Evolutionary conservation across 2,113 vertebrate genomes (phyloP), one percentile per base, ranked within the genome.

Genomic region (Vimba vimba): DNA sequence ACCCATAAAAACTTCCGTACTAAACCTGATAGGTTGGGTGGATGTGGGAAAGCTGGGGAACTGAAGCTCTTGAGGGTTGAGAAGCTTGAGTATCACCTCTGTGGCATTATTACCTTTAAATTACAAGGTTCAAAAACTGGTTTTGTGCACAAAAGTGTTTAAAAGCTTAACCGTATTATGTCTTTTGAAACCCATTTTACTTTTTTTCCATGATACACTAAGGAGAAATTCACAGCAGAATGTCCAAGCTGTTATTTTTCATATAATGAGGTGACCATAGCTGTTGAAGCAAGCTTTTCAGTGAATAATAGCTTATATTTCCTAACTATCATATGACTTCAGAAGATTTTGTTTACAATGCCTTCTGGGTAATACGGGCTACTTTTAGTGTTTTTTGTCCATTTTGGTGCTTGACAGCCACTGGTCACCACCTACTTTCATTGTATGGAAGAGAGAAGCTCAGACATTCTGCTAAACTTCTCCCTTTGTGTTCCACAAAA

Each of bases 1-100:
- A 84, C 87, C 89, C 91, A 90, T 92, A 91, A 89, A 92, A 92
- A 89, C 92, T 90, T 90, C 87, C 85, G 86, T 73, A 86, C 86
- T 88, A 89, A 91, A 92, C 91, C 88, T 50, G 90, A 93, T 92
- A 90, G 91, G 89, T 68, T 80, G 59, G n/a, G 27, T 25, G 36
- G 15, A 52, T 76, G 74, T 62, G 78, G 33, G 57, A 62, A 39
- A 79, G 78, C 60, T 33, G 17, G 30, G 60, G 79, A 68, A 82
- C 25, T 52, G 68, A 43, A 50, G 13, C 33, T 79, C 21, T 79
- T 36, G 19, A 39, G 52, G 36, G 21, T 7, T 39, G 27, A 78
- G 76, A 36, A n/a, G 3, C 27, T 59, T 36, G 23, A 66, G 39
- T 81, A 66, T 66, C 43, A 69, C 25, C 4, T 82, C 30, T 82